Evolutionary conservation across 2,113 vertebrate genomes (phyloP), one percentile per base, ranked within the genome.

Genomic region (Amphiprion percula): DNA sequence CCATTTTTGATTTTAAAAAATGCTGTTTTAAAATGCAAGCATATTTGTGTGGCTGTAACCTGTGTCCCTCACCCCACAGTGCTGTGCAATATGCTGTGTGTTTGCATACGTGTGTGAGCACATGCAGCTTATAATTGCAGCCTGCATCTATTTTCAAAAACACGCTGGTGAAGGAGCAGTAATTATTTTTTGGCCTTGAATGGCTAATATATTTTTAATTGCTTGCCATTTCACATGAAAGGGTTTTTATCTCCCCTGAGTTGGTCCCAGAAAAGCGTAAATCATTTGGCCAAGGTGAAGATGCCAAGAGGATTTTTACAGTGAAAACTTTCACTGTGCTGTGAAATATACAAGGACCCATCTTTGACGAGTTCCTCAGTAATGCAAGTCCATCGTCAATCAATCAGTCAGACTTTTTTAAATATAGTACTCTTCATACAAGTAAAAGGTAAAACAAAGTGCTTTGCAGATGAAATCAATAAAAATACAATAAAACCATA

Each of bases 111-210:
- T 74, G 75, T 82, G 10, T 54, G 53, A 81, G 68, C 61, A 61
- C 61, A 74, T 70, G 80, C 77, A 70, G 70, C 86, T 81, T 68
- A 26, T 85, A 77, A 90, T 84, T 86, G 82, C 86, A 82, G 74
- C 86, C 82, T 46, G 28, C 60, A 88, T 88, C 84, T 88, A 89
- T 91, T 89, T 89, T 77, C 67, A 90, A 81, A 86, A 86, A 89
- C 82, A 92, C 87, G 91, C 89, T 89, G 84, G 86, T 77, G 73
- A 52, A 47, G 83, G 73, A 86, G 81, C 84, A 84, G 89, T 92
- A 91, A 93, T 92, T 92, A 91, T 88, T 92, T 86, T 87, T 88
- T 92, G 84, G 88, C 81, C 84, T 90, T 90, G 89, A 87, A 88
- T 81, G 61, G 71, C 80, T 90, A 91, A 92, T 92, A 92, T 89